A percentile compares a stretch with the other conserved stretches of the same genome.
phyloP scores from a whole-genome alignment of 2,888 invertebrate species.

The Plutella xylostella region DNA sequence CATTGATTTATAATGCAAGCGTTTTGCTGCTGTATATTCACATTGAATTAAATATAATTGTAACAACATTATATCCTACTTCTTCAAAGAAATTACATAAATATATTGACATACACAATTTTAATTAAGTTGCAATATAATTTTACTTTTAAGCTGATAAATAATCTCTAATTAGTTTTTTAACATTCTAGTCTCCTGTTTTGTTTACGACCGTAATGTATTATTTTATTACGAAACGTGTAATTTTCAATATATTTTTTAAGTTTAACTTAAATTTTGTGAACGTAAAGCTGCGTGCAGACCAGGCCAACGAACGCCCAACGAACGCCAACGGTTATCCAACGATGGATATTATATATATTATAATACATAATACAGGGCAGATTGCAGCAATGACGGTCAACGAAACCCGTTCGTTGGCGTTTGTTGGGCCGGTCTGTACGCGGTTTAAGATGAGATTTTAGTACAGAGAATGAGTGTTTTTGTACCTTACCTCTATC shows the following conservation, averaged over 20 bases:
- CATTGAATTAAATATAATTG: background rate
- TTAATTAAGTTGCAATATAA: slow-evolving; percentile 23
- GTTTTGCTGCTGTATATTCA: background rate
- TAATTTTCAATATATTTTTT: slow-evolving; percentile 24
- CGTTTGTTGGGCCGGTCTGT: too few species aligned
- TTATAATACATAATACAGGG: slow-evolving; percentile 4
- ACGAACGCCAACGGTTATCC: background rate
- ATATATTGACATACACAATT: background rate
- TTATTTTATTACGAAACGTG: slow-evolving; percentile 34
- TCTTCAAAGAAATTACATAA: background rate
- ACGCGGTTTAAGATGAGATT: slow-evolving; percentile 10
- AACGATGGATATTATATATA: background rate
- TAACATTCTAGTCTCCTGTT: slow-evolving; percentile 62
- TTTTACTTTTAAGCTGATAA: slow-evolving; percentile 23
- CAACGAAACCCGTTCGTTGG: too few species aligned
- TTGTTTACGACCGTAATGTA: slow-evolving; percentile 48
- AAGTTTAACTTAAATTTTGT: slow-evolving; percentile 17
- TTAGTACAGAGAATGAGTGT: background rate
- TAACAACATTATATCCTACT: background rate
- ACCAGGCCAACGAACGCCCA: slow-evolving; percentile 12
- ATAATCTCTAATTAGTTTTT: slow-evolving; percentile 26
- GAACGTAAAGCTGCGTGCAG: slow-evolving; percentile 23
- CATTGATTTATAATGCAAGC: background rate
- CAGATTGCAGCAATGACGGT: too few species aligned
- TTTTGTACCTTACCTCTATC: too few species aligned